Evolutionary conservation across 30 jellyfish, hydroid and myxozoan species (phyloP).

Genomic region (Phacellophora camtschatica): DNA sequence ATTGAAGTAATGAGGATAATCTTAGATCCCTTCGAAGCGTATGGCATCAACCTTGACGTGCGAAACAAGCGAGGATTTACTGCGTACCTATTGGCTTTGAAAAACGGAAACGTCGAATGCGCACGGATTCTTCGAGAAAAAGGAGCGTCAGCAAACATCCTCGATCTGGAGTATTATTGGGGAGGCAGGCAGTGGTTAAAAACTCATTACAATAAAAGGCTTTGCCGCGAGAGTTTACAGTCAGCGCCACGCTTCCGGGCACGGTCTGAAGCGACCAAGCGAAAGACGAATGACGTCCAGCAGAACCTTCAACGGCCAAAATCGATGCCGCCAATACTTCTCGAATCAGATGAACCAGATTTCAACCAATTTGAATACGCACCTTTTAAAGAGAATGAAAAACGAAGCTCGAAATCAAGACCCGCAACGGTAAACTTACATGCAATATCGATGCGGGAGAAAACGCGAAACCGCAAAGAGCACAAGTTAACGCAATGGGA

Average conservation of each 20-base stretch:
- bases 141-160: conserved; percentile 37
- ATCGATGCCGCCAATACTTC: conserved; percentile 33
- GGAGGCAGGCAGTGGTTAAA: conserved; percentile 33
- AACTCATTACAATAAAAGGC: conserved; percentile 15
- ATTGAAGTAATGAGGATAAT: neutral
- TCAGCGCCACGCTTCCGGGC: neutral
- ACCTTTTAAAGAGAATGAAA: neutral
- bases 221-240: conserved; percentile 16
- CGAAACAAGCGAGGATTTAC: conserved; percentile 45
- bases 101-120: conserved; percentile 45
- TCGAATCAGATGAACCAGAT: neutral
- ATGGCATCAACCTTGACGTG: conserved; percentile 36
- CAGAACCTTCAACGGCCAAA: conserved; percentile 6
- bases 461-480: neutral
- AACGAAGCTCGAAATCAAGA: neutral
- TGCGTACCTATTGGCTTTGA: conserved; percentile 49
- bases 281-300: neutral
- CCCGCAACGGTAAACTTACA: neutral
- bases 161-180: conserved; percentile 39
- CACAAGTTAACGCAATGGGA: neutral
- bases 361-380: neutral
- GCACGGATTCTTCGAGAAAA: conserved; percentile 31
- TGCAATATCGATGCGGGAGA: neutral
- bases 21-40: neutral
- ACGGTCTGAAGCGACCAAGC: neutral